Percentiles rank a stretch among this genome's conserved stretches.
Conservation (phyloP, 2,888 invertebrate genomes). For the Catocala fraxini region DNA sequence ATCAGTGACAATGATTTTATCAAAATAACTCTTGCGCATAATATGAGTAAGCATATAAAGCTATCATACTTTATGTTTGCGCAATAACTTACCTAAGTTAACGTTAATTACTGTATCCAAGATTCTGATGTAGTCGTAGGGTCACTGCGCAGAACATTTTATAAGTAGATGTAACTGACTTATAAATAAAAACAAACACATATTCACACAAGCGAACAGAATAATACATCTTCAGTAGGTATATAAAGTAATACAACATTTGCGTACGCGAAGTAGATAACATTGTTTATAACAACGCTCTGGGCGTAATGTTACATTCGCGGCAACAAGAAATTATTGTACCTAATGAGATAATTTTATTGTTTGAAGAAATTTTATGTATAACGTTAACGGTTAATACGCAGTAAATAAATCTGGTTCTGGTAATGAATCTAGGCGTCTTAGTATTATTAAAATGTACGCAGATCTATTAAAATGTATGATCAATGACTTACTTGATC, state of each 20-base stretch:
- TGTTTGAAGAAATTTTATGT: not conserved
- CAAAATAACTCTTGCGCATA: too few species aligned
- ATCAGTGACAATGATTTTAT: too few species aligned
- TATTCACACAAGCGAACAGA: not conserved
- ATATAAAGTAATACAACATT: constrained; percentile 23
- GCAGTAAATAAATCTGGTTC: constrained; percentile 1
- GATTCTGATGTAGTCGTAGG: too few species aligned
- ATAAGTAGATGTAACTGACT: not conserved
- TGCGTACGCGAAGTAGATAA: constrained; percentile 31
- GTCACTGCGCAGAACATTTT: not conserved
- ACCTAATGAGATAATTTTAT: constrained; percentile 4
- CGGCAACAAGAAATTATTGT: too few species aligned
- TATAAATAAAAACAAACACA: not conserved
- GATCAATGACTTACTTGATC: too few species aligned
- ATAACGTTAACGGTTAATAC: not conserved
- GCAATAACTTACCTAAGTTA: not conserved
- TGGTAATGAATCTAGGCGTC: not conserved
- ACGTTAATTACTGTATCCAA: not conserved
- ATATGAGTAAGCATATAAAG: too few species aligned
- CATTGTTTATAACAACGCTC: constrained; percentile 30
- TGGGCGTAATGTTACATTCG: too few species aligned
- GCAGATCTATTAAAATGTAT: too few species aligned
- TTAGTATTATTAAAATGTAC: too few species aligned
- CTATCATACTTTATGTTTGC: too few species aligned
- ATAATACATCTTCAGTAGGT: not conserved